Base-by-base conservation (phyloP, 2,113 vertebrate species). In the Eurystomus gularis region DNA sequence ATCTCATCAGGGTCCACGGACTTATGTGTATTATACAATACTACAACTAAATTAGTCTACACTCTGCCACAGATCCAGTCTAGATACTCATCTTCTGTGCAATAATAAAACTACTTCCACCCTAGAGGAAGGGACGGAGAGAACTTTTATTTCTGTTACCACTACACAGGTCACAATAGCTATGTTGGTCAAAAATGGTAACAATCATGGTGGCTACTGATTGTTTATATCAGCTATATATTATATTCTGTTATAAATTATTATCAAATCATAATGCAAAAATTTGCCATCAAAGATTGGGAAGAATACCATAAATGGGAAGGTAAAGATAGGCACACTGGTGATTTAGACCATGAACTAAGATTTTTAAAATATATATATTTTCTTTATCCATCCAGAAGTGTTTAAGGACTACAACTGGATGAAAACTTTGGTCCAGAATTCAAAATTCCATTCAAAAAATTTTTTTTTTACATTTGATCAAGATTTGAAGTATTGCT, bases 301-400 rank as follows among this genome's bases (percentile, higher is more conserved):
- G 6, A 79, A 71, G 9, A 26, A 46, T 23, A 31, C 6, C 60
- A n/a, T 29, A 40, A 70, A 72, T 26, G 1, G 2, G 4, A 71
- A 52, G 10, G 2, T n/a, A 42, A 62, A 64, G 2, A 46, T 3
- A 51, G 4, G 1, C 3, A 42, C 4, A 20, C 2, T 20, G 8
- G 9, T 20, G 13, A 62, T 48, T 76, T 37, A 61, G 11, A 51
- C 3, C 2, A 17, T 17, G 2, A 54, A 28, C 5, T 15, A 61
- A 52, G 7, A 11, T 35, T 39, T n/a, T 51, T 25, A n/a, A 55
- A 7, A 18, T 68, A 14, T 61, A 28, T 11, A 16, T 28, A 4
- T 66, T 64, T 51, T 69, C 3, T 73, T 68, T 80, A 20, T 28
- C 2, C 0, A 26, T 55, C 9, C 6, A 28, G 5, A 69, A 35